These are phyloP conservation scores for Lontra canadensis DNA, from an alignment of 2,113 vertebrate genomes.

Conservation along the genomic window DNA sequence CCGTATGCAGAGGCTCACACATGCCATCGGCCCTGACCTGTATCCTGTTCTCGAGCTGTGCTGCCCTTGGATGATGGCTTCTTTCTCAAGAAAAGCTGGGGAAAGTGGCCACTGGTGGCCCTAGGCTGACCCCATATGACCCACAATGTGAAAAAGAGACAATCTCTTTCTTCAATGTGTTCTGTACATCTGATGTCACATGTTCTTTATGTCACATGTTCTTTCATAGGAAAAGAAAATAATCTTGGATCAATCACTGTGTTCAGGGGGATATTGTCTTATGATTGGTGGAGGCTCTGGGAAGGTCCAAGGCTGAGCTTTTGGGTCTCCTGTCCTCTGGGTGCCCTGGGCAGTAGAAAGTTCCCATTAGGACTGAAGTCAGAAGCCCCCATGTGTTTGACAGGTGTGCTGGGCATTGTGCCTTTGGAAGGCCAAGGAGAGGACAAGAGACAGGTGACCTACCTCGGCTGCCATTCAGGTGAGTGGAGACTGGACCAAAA, in stretches of 20 bases:
- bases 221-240: background rate
- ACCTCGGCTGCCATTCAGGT: constrained; percentile 95
- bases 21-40: background rate
- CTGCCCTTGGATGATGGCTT: background rate
- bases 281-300: background rate
- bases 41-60: background rate
- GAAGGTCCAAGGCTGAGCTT: background rate
- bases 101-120: background rate
- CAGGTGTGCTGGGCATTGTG: constrained; percentile 91
- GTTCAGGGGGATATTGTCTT: background rate
- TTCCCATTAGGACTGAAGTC: background rate
- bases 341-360: background rate
- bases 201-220: background rate
- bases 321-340: background rate
- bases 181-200: background rate
- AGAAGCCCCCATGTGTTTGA: background rate
- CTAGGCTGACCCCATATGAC: background rate
- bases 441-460: constrained; percentile 85
- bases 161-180: background rate
- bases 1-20: background rate
- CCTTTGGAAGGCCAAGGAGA: constrained; percentile 85
- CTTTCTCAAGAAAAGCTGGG: background rate
- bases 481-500: constrained; percentile 41
- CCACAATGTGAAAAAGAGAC: background rate
- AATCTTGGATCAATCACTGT: background rate